Evolutionary conservation across 2,797 vertebrate species (phyloP), one percentile per base, ranked within the genome.

Genomic region (Potorous gilbertii): DNA sequence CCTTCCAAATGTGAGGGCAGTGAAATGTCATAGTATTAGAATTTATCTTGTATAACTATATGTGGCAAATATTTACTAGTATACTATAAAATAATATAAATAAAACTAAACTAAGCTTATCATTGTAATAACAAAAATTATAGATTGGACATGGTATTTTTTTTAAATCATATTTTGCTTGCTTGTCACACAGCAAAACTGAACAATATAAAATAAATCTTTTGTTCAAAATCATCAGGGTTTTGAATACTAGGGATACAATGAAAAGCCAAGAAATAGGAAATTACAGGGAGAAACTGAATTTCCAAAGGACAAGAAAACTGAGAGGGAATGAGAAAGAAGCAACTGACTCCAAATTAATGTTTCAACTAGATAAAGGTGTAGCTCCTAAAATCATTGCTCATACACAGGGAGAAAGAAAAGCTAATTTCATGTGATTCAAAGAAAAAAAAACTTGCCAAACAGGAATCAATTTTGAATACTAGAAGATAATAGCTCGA

Each of bases 251-350:
- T 66, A 81, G 4, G 54, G 1, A 24, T 93, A 55, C 54, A 91
- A 55, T 14, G 28, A 91, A 34, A 59, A 81, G 27, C 21, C 93
- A 95, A 94, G 91, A 52, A 94, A 94, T 1, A 91, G 4, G 1
- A 2, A 89, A 91, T 94, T 87, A 34, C 54, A 56, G 5, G 16
- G 34, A 5, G 93, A 97, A 95, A 96, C 31, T 93, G 27, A 94
- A 91, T 62, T 91, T 94, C 59, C 74, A 28, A 81, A 16, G 55
- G 27, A 52, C 14, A 92, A 54, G 50, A 93, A 95, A 96, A 91
- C 31, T 81, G 56, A 92, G 27, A 34, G 16, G 34, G 62, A 74
- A 74, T 40, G 16, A 74, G 34, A 74, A 74, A 40, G 34, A 40
- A 28, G 8, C 29, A 40, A 92, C 3, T 81, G 54, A 52, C 16